Base-by-base conservation (phyloP, 2,888 invertebrate species). In the Ceraclea dissimilis region DNA sequence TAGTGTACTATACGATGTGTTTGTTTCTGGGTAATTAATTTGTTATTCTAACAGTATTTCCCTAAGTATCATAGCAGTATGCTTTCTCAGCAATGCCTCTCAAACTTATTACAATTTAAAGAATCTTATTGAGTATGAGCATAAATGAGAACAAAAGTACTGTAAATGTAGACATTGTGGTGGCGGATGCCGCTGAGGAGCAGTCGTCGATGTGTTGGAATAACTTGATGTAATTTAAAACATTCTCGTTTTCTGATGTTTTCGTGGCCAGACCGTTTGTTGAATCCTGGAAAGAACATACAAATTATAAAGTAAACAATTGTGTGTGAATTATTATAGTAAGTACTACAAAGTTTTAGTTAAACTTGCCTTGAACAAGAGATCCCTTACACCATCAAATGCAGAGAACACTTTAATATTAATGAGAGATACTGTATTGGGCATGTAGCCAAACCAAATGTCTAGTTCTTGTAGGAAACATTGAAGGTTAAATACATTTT, bases 351-450 rank as follows among this genome's bases (percentile, higher is more conserved):
- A 6, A 26, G 26, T 6, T n/a, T n/a, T n/a, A n/a, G n/a, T n/a
- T 31, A 6, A 6, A 11, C 31, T 8, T 65, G 73, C 75, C 64
- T 81, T 83, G 71, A 85, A 85, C 0, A 86, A 67, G 5, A 86
- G 68, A 66, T 85, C 72, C 22, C 64, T 67, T 6, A 66, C 67
- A 0, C 74, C 72, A 58, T 80, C 76, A 67, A 83, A 84, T 0
- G 75, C 69, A 0, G 82, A 80, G 66, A 80, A 86, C 43, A 85
- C 73, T 64, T 79, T 74, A 8, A 82, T 66, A 64, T 75, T 75
- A 65, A 73, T 74, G 52, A 72, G 70, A 55, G 69, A 78, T 54
- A 61, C 67, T 18, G 64, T 64, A 0, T 57, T 60, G 0, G 69
- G 73, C 0, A 68, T 70, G 70, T 78, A 78, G 0, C 81, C 81